Conservation (phyloP, 1,140 invertebrate genomes). For the Habropoda laboriosa region DNA sequence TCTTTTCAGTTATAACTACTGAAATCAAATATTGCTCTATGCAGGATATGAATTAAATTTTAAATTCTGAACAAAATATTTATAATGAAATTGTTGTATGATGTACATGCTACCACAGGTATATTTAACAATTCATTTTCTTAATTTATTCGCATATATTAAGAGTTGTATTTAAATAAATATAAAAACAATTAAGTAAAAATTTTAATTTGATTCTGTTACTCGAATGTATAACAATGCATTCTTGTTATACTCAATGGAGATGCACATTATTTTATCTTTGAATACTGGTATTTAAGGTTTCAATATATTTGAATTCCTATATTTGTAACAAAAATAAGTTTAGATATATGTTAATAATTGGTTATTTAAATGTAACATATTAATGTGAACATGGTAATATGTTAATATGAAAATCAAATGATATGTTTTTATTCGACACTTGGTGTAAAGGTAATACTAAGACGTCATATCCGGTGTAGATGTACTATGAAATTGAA, state of each 20-base stretch:
- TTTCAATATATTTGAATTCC: background rate
- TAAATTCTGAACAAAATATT: background rate
- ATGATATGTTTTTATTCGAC: conserved; percentile 9
- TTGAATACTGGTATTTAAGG: background rate
- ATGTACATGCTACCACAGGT: background rate
- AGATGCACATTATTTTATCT: background rate
- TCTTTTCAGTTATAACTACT: conserved; percentile 67
- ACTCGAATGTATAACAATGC: background rate
- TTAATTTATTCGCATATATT: background rate
- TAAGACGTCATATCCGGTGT: conserved; percentile 34
- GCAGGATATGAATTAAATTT: conserved; percentile 12
- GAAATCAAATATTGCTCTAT: conserved; percentile 12
- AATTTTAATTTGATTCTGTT: conserved; percentile 20
- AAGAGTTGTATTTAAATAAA: background rate
- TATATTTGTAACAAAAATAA: background rate
- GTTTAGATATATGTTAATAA: background rate
- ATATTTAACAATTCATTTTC: background rate
- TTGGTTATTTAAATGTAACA: background rate
- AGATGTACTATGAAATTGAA: conserved; percentile 19
- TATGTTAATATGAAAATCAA: background rate
- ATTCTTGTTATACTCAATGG: background rate
- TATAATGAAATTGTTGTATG: background rate
- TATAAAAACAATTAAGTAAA: background rate
- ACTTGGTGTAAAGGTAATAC: background rate
- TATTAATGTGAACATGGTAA: no score